phyloP scores from a whole-genome alignment of 2,113 vertebrate genomes.

The Grammomys surdaster region DNA sequence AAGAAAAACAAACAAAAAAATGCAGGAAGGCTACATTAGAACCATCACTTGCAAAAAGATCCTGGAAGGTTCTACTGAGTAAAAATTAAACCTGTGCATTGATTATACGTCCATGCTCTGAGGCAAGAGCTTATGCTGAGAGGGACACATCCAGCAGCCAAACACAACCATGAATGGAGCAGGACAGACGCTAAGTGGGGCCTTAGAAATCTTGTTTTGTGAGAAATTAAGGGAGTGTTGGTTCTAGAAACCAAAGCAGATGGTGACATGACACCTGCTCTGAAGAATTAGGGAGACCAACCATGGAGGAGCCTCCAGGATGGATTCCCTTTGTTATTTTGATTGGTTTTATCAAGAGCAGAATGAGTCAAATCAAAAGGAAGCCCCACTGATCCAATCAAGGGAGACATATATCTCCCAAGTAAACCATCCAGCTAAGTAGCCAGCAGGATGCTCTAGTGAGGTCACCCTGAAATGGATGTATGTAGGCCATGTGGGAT shows the following conservation, averaged over 20 bases:
- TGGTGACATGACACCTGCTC: not conserved
- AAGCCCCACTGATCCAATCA: not conserved
- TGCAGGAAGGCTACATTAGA: not conserved
- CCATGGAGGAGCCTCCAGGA: not conserved
- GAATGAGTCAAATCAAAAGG: not conserved
- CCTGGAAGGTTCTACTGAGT: not conserved
- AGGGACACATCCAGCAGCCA: not conserved
- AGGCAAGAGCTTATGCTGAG: not conserved
- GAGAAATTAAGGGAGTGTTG: not conserved
- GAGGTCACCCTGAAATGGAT: not conserved
- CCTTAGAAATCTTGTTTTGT: constrained; percentile 6
- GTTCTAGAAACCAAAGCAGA: not conserved
- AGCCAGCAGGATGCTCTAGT: no score
- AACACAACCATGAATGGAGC: not conserved
- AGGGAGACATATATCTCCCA: not conserved
- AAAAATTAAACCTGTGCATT: not conserved
- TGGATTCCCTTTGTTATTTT: not conserved
- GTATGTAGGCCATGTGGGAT: not conserved
- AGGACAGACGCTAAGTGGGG: not conserved
- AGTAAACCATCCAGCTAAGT: not conserved
- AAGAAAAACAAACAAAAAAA: not conserved
- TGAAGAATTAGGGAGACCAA: not conserved
- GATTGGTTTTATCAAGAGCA: not conserved
- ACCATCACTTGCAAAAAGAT: not conserved
- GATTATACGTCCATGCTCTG: not conserved